A percentile compares a stretch with the other conserved stretches of the same genome.
phyloP scores from a whole-genome alignment of 2,113 vertebrate species.

The Prochilodus magdalenae region DNA sequence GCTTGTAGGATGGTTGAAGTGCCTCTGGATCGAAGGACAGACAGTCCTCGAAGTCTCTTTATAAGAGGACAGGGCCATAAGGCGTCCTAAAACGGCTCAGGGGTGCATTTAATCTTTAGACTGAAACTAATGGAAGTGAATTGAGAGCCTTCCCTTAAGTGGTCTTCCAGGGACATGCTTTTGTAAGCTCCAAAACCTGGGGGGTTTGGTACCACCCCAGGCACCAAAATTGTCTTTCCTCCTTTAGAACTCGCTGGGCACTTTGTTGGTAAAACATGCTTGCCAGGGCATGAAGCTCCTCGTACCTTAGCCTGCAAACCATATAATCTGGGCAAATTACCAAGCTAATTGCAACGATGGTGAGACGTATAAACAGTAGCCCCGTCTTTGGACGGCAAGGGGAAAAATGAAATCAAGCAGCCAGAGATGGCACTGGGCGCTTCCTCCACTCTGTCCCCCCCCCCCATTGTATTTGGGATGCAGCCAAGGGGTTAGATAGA shows the following conservation, averaged over 20 bases:
- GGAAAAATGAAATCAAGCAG: constrained; percentile 16
- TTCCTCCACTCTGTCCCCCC: not conserved
- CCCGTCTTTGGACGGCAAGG: not conserved
- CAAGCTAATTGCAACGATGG: constrained; percentile 40
- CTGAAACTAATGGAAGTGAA: no score
- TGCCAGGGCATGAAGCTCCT: constrained; percentile 26
- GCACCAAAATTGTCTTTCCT: constrained; percentile 55
- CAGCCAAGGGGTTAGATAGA: constrained; percentile 11
- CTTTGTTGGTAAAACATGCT: constrained; percentile 48
- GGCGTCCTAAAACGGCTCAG: no score
- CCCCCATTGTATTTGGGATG: constrained; percentile 27
- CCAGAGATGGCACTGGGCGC: not conserved
- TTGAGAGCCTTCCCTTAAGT: no score
- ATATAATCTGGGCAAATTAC: constrained; percentile 41
- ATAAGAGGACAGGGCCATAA: no score
- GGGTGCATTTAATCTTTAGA: no score
- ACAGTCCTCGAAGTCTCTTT: no score
- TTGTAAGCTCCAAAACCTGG: no score
- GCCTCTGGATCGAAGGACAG: no score
- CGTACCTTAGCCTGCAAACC: constrained; percentile 35
- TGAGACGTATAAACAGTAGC: constrained; percentile 41
- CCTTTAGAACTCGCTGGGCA: constrained; percentile 49
- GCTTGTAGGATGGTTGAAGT: no score
- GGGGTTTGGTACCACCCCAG: not conserved
- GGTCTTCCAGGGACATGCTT: no score